phyloP scores from a whole-genome alignment of 1,140 invertebrate species.

The Brachionus plicatilis region DNA sequence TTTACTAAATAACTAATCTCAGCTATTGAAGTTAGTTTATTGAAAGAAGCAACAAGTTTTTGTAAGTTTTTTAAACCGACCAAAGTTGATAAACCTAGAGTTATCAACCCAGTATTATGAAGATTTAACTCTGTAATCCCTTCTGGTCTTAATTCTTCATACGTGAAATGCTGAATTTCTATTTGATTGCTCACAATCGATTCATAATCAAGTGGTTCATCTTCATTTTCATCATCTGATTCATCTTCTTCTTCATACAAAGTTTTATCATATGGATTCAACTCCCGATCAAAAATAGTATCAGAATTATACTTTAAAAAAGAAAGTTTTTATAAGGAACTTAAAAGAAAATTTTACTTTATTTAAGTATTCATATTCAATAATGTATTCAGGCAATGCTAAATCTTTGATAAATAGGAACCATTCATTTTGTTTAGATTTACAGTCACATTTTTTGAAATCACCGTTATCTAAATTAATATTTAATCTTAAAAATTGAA shows the following conservation, averaged over 20 bases:
- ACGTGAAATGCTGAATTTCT: not conserved
- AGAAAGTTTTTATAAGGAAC: not conserved
- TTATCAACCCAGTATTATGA: constrained; percentile 51
- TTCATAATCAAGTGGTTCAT: not conserved
- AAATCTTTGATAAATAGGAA: constrained; percentile 53
- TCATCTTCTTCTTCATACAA: not conserved
- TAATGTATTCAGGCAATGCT: constrained; percentile 54
- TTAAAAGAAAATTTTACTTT: constrained; percentile 46
- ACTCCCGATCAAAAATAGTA: not conserved
- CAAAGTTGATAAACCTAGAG: constrained; percentile 45
- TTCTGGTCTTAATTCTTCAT: constrained; percentile 45
- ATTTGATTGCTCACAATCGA: not conserved
- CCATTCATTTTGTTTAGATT: constrained; percentile 53
- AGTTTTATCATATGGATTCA: not conserved
- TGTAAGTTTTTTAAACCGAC: constrained; percentile 45
- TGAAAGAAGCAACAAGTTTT: constrained; percentile 51
- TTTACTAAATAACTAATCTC: constrained; percentile 50
- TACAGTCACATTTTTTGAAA: constrained; percentile 49
- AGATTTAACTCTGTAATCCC: constrained; percentile 51
- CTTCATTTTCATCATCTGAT: not conserved
- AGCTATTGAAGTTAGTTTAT: constrained; percentile 51
- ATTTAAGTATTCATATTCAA: constrained; percentile 55
- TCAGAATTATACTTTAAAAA: constrained; percentile 16
- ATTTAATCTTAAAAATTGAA: too few species aligned
- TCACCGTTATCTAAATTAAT: not conserved